Evolutionary conservation across 2,888 invertebrate genomes (phyloP).

Genomic region (Cremastobaeus sp.): DNA sequence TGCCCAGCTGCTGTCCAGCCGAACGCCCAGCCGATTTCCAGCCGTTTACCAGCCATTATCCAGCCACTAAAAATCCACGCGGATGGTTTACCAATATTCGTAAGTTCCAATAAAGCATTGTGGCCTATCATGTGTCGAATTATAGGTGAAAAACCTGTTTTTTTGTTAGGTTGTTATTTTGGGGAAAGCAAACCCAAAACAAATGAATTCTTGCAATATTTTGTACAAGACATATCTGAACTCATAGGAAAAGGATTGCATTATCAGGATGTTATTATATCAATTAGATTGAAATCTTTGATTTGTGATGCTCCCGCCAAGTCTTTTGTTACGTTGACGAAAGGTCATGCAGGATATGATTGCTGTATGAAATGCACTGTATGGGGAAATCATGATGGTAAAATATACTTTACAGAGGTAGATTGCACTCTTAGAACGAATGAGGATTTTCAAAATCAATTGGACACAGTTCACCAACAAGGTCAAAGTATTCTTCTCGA

Average conservation of each 20-base stretch:
- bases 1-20: no score
- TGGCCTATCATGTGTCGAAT: slow-evolving; percentile 56
- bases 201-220: slow-evolving; percentile 58
- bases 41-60: no score
- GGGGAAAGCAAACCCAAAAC: slow-evolving; percentile 60
- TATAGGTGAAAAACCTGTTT: slow-evolving; percentile 17
- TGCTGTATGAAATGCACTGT: slow-evolving; percentile 56
- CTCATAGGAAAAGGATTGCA: slow-evolving; percentile 15
- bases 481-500: slow-evolving; percentile 30
- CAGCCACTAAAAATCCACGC: no score
- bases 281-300: no score
- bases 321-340: slow-evolving; percentile 41
- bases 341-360: slow-evolving; percentile 51
- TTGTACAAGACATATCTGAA: slow-evolving; percentile 51
- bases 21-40: no score
- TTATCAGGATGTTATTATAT: not conserved
- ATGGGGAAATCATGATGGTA: slow-evolving; percentile 8
- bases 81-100: slow-evolving; percentile 22
- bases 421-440: slow-evolving; percentile 32
- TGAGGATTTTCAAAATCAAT: slow-evolving; percentile 29
- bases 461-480: slow-evolving; percentile 41
- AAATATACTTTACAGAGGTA: slow-evolving; percentile 49
- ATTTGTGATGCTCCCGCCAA: no score
- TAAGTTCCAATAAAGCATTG: slow-evolving; percentile 38
- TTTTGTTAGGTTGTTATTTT: slow-evolving; percentile 54